Conservation (phyloP, 2,888 invertebrate species). For the Cheilosia urbana region DNA sequence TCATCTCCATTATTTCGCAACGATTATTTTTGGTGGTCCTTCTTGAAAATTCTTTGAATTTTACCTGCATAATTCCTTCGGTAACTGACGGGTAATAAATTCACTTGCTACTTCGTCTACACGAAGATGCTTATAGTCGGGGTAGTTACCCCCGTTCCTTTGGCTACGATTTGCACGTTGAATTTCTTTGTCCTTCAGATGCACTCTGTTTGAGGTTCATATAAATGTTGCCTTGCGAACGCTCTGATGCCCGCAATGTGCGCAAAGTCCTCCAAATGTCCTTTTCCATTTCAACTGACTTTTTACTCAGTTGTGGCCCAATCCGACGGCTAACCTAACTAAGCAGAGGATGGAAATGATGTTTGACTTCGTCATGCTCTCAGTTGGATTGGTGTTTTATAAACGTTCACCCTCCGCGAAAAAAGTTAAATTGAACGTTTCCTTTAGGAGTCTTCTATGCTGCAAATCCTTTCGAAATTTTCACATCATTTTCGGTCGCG, state of each 20-base stretch:
- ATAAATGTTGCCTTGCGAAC: constrained; percentile 56
- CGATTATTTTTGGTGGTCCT: neutral
- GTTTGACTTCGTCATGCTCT: constrained; percentile 53
- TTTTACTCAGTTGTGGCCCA: neutral
- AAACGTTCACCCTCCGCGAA: constrained; percentile 2
- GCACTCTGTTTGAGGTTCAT: constrained; percentile 67
- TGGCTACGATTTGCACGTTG: constrained; percentile 11
- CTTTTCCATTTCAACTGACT: constrained; percentile 45
- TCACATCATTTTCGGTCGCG: constrained; percentile 50
- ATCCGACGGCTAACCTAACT: neutral
- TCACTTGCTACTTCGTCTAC: constrained; percentile 46
- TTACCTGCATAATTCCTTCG: constrained; percentile 68
- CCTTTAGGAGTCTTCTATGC: constrained; percentile 8
- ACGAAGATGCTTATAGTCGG: constrained; percentile 44
- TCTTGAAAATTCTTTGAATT: constrained; percentile 38
- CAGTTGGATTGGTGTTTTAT: constrained; percentile 40
- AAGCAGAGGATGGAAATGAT: constrained; percentile 33
- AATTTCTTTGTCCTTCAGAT: constrained; percentile 71
- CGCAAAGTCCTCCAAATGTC: constrained; percentile 71
- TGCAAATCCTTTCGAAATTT: constrained; percentile 13
- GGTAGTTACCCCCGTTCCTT: constrained; percentile 3
- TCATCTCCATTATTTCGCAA: constrained; percentile 16
- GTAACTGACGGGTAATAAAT: constrained; percentile 71
- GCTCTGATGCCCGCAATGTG: constrained; percentile 39
- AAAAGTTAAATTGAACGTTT: constrained; percentile 50